Conservation (phyloP, 2,113 vertebrate genomes). For the Nanorana parkeri region DNA sequence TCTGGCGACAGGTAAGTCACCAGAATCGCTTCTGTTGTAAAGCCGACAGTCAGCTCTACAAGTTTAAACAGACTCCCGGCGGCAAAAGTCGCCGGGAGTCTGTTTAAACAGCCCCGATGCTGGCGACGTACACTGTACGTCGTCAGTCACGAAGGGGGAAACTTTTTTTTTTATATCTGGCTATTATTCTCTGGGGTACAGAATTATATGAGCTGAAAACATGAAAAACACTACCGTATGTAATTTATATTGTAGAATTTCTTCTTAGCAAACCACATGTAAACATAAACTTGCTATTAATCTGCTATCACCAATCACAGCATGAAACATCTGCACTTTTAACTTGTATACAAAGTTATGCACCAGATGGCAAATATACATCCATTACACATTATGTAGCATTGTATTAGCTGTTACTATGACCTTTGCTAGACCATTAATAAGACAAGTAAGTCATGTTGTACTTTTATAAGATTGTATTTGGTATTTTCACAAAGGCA, state of each 20-base stretch:
- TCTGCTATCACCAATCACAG: slow-evolving; percentile 5
- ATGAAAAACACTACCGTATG: background rate
- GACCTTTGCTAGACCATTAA: background rate
- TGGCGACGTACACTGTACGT: too few relatives aligned
- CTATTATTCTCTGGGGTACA: background rate
- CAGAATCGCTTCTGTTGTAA: too few relatives aligned
- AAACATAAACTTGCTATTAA: slow-evolving; percentile 1
- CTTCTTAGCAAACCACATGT: background rate
- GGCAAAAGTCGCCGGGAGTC: too few relatives aligned
- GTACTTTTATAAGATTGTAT: too few relatives aligned
- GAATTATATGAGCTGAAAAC: slow-evolving; percentile 1
- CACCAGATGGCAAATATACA: background rate
- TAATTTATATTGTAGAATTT: background rate
- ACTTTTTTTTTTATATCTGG: background rate
- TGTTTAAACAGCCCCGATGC: too few relatives aligned
- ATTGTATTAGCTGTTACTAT: background rate
- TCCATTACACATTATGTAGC: too few relatives aligned
- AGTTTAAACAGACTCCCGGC: too few relatives aligned
- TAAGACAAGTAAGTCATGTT: too few relatives aligned
- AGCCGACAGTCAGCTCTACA: too few relatives aligned
- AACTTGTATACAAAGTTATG: background rate
- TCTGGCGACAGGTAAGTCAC: too few relatives aligned
- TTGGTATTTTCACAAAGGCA: too few relatives aligned
- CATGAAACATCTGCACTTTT: slow-evolving; percentile 3
- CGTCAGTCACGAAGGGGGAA: too few relatives aligned